Evolutionary conservation across 2,797 vertebrate genomes (phyloP).

Genomic region (Microcaecilia unicolor): DNA sequence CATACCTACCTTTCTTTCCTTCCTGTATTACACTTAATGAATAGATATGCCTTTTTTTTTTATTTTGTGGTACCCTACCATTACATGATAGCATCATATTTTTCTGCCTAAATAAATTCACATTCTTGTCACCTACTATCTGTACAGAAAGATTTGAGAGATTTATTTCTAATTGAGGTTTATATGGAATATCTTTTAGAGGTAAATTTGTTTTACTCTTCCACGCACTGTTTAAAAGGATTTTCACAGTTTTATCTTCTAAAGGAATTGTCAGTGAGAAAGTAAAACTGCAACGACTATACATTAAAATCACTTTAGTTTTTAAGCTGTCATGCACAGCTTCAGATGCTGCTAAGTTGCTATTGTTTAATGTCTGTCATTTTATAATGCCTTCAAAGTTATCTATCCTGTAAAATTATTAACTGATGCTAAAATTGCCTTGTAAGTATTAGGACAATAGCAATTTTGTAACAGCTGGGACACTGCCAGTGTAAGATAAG

Average conservation of each 20-base stretch:
- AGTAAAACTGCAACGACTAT: constrained; percentile 70
- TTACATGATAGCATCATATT: constrained; percentile 61
- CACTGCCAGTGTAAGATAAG: constrained; percentile 82
- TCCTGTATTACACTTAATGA: constrained; percentile 58
- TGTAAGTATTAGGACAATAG: constrained; percentile 91
- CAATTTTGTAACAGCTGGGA: constrained; percentile 78
- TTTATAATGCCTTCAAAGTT: constrained; percentile 80
- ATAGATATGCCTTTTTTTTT: constrained; percentile 58
- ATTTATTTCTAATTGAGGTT: constrained; percentile 75
- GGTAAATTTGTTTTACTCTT: constrained; percentile 93
- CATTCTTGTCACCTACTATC: constrained; percentile 60
- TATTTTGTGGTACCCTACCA: constrained; percentile 59
- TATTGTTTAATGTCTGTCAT: constrained; percentile 92
- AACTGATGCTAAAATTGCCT: constrained; percentile 84
- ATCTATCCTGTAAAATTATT: constrained; percentile 83
- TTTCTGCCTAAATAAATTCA: constrained; percentile 61
- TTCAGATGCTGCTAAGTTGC: constrained; percentile 76
- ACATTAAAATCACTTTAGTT: constrained; percentile 91
- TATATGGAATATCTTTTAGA: constrained; percentile 77
- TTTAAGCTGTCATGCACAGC: constrained; percentile 83
- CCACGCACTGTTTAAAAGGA: constrained; percentile 79
- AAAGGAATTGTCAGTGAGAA: constrained; percentile 76
- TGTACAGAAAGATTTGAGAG: constrained; percentile 58
- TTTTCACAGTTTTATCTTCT: constrained; percentile 81
- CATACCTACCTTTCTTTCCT: constrained; percentile 51